Conservation (phyloP, 1,140 invertebrate genomes). For the Marisa cornuarietis region DNA sequence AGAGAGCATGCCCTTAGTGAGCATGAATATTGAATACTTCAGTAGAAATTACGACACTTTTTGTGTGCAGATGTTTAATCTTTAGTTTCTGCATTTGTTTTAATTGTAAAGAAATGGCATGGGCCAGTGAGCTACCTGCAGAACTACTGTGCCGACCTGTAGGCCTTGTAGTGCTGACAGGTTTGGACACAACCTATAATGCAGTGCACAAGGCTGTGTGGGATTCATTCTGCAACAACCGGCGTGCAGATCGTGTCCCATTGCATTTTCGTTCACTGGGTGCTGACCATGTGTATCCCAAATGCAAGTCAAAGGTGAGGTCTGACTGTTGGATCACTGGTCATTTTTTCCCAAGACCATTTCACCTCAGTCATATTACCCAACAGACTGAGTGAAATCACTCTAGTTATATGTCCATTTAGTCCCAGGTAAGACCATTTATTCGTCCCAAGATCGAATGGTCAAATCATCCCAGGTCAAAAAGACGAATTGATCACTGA, state of each 20-base stretch:
- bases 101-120: slow-evolving; percentile 54
- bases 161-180: slow-evolving; percentile 84
- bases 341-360: no score
- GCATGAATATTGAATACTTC: no score
- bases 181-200: slow-evolving; percentile 86
- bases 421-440: no score
- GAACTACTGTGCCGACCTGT: slow-evolving; percentile 80
- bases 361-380: no score
- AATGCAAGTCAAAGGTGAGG: slow-evolving; percentile 84
- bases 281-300: slow-evolving; percentile 82
- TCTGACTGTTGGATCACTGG: not conserved
- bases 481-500: no score
- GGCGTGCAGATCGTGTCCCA: slow-evolving; percentile 81
- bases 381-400: no score
- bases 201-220: slow-evolving; percentile 88
- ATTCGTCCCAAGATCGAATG: no score
- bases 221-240: slow-evolving; percentile 88
- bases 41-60: not conserved
- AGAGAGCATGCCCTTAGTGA: no score
- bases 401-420: no score
- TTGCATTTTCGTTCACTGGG: slow-evolving; percentile 85
- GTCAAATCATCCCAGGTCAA: no score
- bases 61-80: not conserved
- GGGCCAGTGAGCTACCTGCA: slow-evolving; percentile 65
- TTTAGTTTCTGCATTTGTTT: not conserved